Evolutionary conservation across 2,888 invertebrate genomes (phyloP).

Genomic region (Chirona hameri): DNA sequence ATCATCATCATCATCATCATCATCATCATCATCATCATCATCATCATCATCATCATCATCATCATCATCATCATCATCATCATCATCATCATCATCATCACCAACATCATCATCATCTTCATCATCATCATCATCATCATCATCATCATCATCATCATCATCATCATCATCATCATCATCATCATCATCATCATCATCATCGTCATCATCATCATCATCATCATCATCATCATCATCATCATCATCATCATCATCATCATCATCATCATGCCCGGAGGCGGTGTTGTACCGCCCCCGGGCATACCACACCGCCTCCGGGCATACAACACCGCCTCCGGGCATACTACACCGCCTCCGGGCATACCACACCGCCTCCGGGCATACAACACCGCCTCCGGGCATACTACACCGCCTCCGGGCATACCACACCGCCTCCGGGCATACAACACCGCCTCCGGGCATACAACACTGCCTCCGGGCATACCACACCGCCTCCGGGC

Average conservation of each 20-base stretch:
- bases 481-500: too few species aligned
- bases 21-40: slow-evolving; percentile 22
- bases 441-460: too few species aligned
- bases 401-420: too few species aligned
- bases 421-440: too few species aligned
- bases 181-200: slow-evolving; percentile 22
- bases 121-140: neutral
- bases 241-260: slow-evolving; percentile 10
- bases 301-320: too few species aligned
- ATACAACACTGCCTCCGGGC: too few species aligned
- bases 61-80: slow-evolving; percentile 6
- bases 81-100: neutral
- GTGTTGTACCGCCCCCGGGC: too few species aligned
- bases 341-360: too few species aligned
- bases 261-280: neutral
- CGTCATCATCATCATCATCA: slow-evolving; percentile 22
- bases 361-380: too few species aligned
- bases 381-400: too few species aligned
- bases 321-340: too few species aligned
- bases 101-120: too few species aligned
- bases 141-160: slow-evolving; percentile 22
- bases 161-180: slow-evolving; percentile 22
- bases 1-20: slow-evolving; percentile 22
- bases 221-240: slow-evolving; percentile 22
- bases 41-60: slow-evolving; percentile 22